Conservation (phyloP, 2,797 vertebrate species). For the Acrossocheilus fasciatus region DNA sequence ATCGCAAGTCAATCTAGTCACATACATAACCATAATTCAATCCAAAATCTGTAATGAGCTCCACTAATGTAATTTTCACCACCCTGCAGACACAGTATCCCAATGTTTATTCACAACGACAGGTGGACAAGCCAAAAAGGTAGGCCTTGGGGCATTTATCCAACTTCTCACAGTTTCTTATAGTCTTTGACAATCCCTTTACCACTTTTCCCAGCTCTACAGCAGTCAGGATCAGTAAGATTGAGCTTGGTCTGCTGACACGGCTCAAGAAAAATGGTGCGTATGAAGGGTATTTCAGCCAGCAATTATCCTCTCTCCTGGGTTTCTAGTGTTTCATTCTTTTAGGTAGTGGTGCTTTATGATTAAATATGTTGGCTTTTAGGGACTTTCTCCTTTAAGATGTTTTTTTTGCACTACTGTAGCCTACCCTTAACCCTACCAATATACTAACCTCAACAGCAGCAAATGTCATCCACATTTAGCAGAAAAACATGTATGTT, state of each 20-base stretch:
- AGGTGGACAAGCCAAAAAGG: conserved; percentile 82
- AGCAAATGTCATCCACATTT: no score
- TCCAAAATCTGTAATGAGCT: neutral
- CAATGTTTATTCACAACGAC: conserved; percentile 82
- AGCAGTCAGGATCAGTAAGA: neutral
- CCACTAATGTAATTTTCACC: neutral
- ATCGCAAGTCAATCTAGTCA: neutral
- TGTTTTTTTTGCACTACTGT: neutral
- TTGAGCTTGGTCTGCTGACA: neutral
- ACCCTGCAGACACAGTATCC: conserved; percentile 31
- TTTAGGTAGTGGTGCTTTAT: neutral
- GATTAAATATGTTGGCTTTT: conserved; percentile 22
- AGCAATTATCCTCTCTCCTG: conserved; percentile 8
- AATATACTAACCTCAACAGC: no score
- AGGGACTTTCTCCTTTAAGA: neutral
- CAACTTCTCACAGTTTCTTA: conserved; percentile 84
- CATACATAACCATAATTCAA: neutral
- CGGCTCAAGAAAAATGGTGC: neutral
- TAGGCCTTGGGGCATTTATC: conserved; percentile 85
- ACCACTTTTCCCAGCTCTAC: neutral
- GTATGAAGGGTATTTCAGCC: conserved; percentile 8
- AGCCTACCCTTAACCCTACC: no score
- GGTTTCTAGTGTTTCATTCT: conserved; percentile 35
- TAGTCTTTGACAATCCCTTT: conserved; percentile 86
- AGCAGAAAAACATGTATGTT: neutral